Evolutionary conservation across 2,113 vertebrate species (phyloP), one percentile per base, ranked within the genome.

Genomic region (Alosa alosa): DNA sequence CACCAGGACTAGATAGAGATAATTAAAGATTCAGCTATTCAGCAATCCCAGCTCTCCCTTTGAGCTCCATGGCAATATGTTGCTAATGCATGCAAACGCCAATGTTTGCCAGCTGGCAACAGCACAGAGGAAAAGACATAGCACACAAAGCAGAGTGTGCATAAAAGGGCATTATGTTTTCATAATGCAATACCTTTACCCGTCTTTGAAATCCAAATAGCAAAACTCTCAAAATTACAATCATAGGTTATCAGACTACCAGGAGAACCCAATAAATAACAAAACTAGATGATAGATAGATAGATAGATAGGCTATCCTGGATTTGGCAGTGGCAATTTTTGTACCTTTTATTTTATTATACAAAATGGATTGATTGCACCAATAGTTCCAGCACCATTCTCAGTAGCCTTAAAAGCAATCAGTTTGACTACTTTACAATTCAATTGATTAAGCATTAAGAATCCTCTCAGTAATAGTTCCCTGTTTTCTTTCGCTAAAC

Each of bases 41-140:
- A 85, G 47, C 72, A 83, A 90, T 86, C 87, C 87, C 83, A 46
- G 83, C 83, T 82, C 82, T 85, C 68, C 36, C 84, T 88, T 88
- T 87, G 84, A 89, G 88, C 87, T 46, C 89, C 83, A 68, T 90
- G 85, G 89, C 86, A 90, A 87, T 90, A 45, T 45, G 84, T 86
- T 92, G 88, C 89, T 92, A 91, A 89, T 91, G 89, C 90, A 93
- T 94, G 93, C 82, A 94, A 94, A 93, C 91, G 86, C 87, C 85
- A 0, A 83, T 82, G 90, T 81, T 90, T 91, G 89, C 84, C 91
- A 93, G 82, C 86, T 86, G 60, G 87, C 47, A 87, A 36, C 78
- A 86, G 84, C 82, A 87, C 68, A 83, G 85, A 93, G 89, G 88
- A 92, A 91, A 87, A 72, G 52, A 86, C 49, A 84, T 44, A 10